Base-by-base conservation (phyloP, 1,140 invertebrate genomes). In the Leucophenga varia region DNA sequence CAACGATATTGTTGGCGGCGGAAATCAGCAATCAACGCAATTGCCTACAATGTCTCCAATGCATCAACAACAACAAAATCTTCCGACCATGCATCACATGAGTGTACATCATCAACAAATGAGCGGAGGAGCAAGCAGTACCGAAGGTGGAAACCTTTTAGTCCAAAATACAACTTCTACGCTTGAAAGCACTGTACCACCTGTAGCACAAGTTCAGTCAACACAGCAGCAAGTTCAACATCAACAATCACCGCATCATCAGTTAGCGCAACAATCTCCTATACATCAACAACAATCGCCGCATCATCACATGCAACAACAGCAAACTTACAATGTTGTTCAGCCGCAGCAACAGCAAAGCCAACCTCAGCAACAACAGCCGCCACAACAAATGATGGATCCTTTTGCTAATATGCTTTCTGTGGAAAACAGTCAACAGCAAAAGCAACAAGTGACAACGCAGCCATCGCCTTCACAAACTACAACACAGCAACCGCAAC, bases 1-100 rank as follows among this genome's bases (percentile, higher is more conserved):
- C 50, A 72, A 72, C 41, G 70, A 72, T 49, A 72, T 72, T 51
- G 70, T 72, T 9, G 65, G 70, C n/a, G 52, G 56, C 13, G 61
- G 58, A 34, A 61, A 43, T 38, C 49, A 50, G 31, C 57, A 55
- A 9, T 32, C 47, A n/a, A 51, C 16, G 52, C 30, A 47, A 22
- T 28, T 46, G 12, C 51, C 14, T 43, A 44, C 32, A 5, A 46
- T 46, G 50, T 54, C 21, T 38, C 56, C 40, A 18, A 54, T 22
- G 56, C 59, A 55, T 57, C 59, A 63, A 51, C 70, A 76, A 12
- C 50, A 64, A 22, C 67, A 69, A 12, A 69, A 40, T 9, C 25
- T 69, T 49, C 63, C 59, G 18, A 60, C 54, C 39, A 57, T 69
- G 54, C 65, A 70, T 58, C 61, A 67, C 37, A 45, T 69, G 21